A percentile compares a stretch with the other conserved stretches of the same genome.
Evolutionary conservation across 2,888 invertebrate genomes (phyloP).

Genomic region (Thyatira batis): DNA sequence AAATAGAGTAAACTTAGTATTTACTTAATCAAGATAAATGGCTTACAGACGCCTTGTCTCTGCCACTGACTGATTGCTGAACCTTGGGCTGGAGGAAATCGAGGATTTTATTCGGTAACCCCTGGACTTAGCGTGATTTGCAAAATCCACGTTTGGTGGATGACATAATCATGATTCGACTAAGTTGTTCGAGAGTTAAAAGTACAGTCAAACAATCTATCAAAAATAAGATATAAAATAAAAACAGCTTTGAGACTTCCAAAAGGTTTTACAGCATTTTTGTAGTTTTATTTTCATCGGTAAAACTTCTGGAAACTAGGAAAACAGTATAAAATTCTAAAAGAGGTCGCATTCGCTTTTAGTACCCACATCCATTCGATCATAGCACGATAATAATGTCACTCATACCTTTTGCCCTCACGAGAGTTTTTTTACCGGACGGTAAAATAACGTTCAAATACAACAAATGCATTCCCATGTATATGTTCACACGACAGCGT

Average conservation of each 20-base stretch:
- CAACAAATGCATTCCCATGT: too few relatives aligned
- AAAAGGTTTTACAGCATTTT: too few relatives aligned
- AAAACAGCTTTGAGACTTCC: too few relatives aligned
- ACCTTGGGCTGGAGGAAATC: neutral
- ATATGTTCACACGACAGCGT: too few relatives aligned
- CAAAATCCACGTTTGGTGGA: neutral
- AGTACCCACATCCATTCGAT: neutral
- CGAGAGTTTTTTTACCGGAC: too few relatives aligned
- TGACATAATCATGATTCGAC: neutral
- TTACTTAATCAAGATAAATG: constrained; percentile 6
- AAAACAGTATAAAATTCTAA: neutral
- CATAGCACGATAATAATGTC: neutral
- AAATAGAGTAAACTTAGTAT: neutral
- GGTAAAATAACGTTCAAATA: too few relatives aligned
- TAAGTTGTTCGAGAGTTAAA: neutral
- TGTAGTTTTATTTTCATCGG: too few relatives aligned
- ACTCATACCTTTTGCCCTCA: too few relatives aligned
- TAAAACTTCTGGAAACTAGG: neutral
- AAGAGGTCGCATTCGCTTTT: neutral
- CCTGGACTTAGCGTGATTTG: neutral
- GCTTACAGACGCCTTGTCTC: neutral
- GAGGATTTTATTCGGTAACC: neutral
- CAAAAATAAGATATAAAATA: too few relatives aligned
- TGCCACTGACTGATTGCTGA: constrained; percentile 5
- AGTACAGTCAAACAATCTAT: too few relatives aligned